Evolutionary conservation across 1,140 invertebrate species (phyloP), one percentile per base, ranked within the genome.

Genomic region (Hyposmocoma kahamanoa): DNA sequence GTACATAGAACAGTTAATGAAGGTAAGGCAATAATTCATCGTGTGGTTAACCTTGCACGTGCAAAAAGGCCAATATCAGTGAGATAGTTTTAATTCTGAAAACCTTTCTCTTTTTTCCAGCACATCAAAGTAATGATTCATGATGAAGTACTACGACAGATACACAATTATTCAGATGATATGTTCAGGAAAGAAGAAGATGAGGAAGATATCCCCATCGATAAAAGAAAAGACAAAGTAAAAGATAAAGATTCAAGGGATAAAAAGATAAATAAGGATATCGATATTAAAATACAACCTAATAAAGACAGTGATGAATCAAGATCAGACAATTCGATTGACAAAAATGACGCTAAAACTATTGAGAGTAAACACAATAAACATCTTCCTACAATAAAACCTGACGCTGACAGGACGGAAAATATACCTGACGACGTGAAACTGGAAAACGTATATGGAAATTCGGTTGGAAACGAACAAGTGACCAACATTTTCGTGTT

Each of bases 401-500:
- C 24, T 11, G 24, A 26, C 24, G 11, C 11, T 26, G 24, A 26
- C 24, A 26, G 11, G 11, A 26, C 5, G 24, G 24, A 26, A 26
- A 5, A 26, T 6, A 26, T 11, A 26, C 5, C 11, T 26, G 24
- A 5, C 5, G 24, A 26, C 10, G 46, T 1, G 19, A 30, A 43
- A 22, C 17, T 43, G n/a, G 28, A 58, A 1, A 71, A 46, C 2
- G 52, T 74, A 11, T 66, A 65, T 13, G 68, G 67, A 0, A 72
- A 62, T 26, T 39, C 60, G 6, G 38, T 62, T 15, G 65, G 57
- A 5, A 62, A 56, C 9, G 66, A 65, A n/a, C 56, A 67, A 43
- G 62, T 74, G 0, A 75, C 64, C 15, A 75, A 75, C 30, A 45
- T 74, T 9, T 74, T 62, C 24, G 56, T 71, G 17, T 71, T 74